Evolutionary conservation across 2,113 vertebrate species (phyloP).

Genomic region (Pelusios castaneus): DNA sequence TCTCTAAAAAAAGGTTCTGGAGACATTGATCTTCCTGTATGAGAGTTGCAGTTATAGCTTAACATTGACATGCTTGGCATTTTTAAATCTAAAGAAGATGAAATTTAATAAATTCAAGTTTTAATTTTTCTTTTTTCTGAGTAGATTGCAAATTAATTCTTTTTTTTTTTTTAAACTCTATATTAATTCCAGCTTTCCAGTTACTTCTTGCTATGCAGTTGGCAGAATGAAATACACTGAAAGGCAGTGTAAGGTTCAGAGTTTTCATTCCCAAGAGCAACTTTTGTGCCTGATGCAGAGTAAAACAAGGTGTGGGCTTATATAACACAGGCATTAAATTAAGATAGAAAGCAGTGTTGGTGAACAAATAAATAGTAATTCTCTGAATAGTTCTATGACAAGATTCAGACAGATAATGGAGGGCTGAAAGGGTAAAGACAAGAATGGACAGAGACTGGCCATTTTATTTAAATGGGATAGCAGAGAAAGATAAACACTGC

Average conservation of each 20-base stretch:
- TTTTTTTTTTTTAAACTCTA: not conserved
- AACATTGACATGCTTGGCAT: not conserved
- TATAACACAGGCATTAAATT: not conserved
- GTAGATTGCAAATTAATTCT: not conserved
- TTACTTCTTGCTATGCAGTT: not conserved
- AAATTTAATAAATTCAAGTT: not conserved
- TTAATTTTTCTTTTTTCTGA: accelerated
- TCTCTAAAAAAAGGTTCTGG: not conserved
- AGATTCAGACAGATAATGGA: not conserved
- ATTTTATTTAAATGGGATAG: not conserved
- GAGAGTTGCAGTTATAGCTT: not conserved
- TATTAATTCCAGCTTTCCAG: not conserved
- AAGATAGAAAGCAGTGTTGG: not conserved
- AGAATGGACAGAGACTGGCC: not conserved
- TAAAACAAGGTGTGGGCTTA: not conserved
- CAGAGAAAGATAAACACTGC: not conserved
- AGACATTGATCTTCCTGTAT: not conserved
- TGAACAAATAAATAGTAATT: not conserved
- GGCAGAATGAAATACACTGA: not conserved
- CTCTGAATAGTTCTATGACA: not conserved
- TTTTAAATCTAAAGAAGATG: constrained; percentile 2
- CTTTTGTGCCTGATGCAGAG: not conserved
- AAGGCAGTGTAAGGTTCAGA: not conserved
- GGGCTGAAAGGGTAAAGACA: not conserved
- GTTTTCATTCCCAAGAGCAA: not conserved